Conservation (phyloP, 2,797 vertebrate genomes). For the Varecia variegata region DNA sequence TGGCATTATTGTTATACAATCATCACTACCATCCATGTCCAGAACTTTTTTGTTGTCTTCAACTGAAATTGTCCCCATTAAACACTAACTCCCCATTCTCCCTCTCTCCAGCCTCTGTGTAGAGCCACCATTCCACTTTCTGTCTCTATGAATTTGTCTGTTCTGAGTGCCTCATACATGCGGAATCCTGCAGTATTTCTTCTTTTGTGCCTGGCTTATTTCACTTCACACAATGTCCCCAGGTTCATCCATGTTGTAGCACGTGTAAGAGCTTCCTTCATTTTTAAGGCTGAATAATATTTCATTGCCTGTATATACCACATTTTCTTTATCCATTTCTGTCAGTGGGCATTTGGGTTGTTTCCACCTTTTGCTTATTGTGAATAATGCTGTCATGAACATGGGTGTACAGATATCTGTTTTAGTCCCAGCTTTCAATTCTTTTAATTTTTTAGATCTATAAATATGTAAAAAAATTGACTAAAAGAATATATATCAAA, state of each 20-base stretch:
- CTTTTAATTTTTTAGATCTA: background rate
- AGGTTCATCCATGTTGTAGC: background rate
- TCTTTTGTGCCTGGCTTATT: background rate
- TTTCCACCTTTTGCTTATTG: background rate
- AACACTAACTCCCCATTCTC: background rate
- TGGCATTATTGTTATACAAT: background rate
- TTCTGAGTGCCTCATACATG: fast-evolving
- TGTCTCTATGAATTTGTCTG: background rate
- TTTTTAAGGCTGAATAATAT: background rate
- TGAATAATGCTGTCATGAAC: background rate
- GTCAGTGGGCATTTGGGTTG: background rate
- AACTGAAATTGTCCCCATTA: background rate
- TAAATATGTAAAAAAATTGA: background rate
- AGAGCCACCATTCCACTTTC: background rate
- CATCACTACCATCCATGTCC: fast-evolving
- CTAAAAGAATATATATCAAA: background rate
- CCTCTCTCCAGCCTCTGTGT: background rate
- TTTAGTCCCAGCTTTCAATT: background rate
- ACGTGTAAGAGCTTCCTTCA: background rate
- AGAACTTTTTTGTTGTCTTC: background rate
- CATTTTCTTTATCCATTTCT: background rate
- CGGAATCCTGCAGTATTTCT: background rate
- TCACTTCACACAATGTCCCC: background rate
- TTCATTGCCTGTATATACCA: fast-evolving
- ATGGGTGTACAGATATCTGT: background rate